These are phyloP conservation scores for Lottia scabra DNA, from an alignment of 2,888 invertebrate genomes.

Conservation along the genomic window DNA sequence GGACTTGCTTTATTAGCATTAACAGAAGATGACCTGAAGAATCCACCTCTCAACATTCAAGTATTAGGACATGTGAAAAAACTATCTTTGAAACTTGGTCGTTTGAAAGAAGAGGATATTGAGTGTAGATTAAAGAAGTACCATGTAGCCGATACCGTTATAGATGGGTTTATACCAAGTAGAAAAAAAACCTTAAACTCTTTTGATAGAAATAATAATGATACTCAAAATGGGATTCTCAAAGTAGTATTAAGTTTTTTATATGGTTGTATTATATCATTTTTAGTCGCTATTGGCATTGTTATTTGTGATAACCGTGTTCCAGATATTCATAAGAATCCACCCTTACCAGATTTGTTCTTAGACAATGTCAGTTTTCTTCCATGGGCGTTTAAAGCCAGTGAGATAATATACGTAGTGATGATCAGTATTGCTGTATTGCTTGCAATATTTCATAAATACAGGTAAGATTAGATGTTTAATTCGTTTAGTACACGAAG, in stretches of 20 bases:
- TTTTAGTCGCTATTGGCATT: conserved; percentile 84
- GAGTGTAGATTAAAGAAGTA: neutral
- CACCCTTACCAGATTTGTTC: conserved; percentile 97
- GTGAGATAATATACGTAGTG: conserved; percentile 92
- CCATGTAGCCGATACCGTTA: neutral
- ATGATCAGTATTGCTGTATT: conserved; percentile 88
- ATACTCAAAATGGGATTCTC: conserved; percentile 74
- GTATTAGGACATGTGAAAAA: conserved; percentile 87
- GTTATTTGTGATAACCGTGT: conserved; percentile 98
- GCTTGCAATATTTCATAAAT: conserved; percentile 95
- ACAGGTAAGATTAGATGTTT: conserved; percentile 77
- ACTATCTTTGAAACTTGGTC: conserved; percentile 73
- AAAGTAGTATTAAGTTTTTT: conserved; percentile 64
- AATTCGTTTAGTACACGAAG: too few relatives aligned
- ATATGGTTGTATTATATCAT: conserved; percentile 65
- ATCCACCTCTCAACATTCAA: conserved; percentile 72
- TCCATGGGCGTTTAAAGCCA: conserved; percentile 99
- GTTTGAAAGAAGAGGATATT: conserved; percentile 31
- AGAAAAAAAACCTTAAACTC: conserved; percentile 23
- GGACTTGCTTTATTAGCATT: conserved; percentile 88
- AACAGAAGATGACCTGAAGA: conserved; percentile 85
- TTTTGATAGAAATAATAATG: conserved; percentile 16
- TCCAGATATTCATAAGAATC: conserved; percentile 95
- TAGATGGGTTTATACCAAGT: neutral
- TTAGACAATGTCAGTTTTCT: conserved; percentile 98